These are phyloP conservation scores for Melanocharis versteri DNA, from an alignment of 2,113 vertebrate species.

Conservation along the genomic window DNA sequence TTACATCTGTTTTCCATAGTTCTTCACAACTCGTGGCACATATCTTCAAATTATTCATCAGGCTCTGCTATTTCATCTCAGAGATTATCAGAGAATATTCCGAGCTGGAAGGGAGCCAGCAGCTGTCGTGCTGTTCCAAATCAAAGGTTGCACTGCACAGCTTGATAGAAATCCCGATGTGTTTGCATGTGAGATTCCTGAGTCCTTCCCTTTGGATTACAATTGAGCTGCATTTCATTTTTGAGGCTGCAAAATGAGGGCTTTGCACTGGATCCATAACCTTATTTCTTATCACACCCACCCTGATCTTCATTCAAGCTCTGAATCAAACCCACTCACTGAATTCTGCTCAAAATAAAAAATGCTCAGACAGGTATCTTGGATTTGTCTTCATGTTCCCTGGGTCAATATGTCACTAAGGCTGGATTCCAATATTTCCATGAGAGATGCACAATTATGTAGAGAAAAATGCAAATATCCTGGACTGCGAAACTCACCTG, in stretches of 20 bases:
- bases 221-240: not conserved
- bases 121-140: not conserved
- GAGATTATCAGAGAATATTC: not conserved
- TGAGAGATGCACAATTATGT: not conserved
- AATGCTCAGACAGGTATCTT: not conserved
- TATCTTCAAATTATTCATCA: not conserved
- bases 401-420: too few species aligned
- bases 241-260: not conserved
- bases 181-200: not conserved
- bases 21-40: not conserved
- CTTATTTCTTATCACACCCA: not conserved
- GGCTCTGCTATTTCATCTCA: not conserved
- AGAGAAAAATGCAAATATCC: not conserved
- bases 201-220: not conserved
- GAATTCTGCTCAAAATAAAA: not conserved
- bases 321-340: not conserved
- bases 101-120: not conserved
- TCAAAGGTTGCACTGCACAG: not conserved
- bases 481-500: not conserved
- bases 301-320: not conserved
- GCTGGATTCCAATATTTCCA: not conserved
- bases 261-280: not conserved
- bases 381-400: not conserved
- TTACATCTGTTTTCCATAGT: not conserved
- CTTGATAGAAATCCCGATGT: not conserved